Evolutionary conservation across 2,113 vertebrate genomes (phyloP).

Genomic region (Plotosus lineatus): DNA sequence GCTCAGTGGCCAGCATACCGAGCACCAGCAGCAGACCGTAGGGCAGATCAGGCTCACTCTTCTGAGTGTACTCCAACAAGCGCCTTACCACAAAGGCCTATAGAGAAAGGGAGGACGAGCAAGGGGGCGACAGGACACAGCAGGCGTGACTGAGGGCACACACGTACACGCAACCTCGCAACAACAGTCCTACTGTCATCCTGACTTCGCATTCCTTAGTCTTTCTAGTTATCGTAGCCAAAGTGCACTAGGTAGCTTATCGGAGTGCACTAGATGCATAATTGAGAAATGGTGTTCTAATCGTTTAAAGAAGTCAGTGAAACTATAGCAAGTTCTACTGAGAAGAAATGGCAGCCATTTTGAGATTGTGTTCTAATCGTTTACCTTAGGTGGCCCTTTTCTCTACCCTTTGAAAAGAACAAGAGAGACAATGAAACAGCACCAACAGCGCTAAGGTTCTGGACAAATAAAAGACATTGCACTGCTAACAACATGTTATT

Average conservation of each 20-base stretch:
- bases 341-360: slow-evolving; percentile 42
- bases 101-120: slow-evolving; percentile 78
- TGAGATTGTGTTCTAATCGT: slow-evolving; percentile 50
- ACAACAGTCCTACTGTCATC: slow-evolving; percentile 28
- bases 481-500: slow-evolving; percentile 58
- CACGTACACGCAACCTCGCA: slow-evolving; percentile 55
- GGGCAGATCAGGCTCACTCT: slow-evolving; percentile 77
- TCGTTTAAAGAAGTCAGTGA: slow-evolving; percentile 38
- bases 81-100: slow-evolving; percentile 93
- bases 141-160: slow-evolving; percentile 65
- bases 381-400: slow-evolving; percentile 62
- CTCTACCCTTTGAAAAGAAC: slow-evolving; percentile 64
- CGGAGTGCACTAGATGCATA: slow-evolving; percentile 45
- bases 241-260: slow-evolving; percentile 40
- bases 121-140: slow-evolving; percentile 69
- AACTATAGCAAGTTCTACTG: slow-evolving; percentile 47
- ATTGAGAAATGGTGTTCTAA: slow-evolving; percentile 47
- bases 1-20: slow-evolving; percentile 83
- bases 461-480: slow-evolving; percentile 47
- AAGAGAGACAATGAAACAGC: slow-evolving; percentile 64
- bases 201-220: slow-evolving; percentile 27
- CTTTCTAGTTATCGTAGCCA: slow-evolving; percentile 34
- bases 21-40: slow-evolving; percentile 88
- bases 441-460: slow-evolving; percentile 48
- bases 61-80: slow-evolving; percentile 87